phyloP scores from a whole-genome alignment of 2,888 invertebrate species.

The Willowsia nigromaculata region DNA sequence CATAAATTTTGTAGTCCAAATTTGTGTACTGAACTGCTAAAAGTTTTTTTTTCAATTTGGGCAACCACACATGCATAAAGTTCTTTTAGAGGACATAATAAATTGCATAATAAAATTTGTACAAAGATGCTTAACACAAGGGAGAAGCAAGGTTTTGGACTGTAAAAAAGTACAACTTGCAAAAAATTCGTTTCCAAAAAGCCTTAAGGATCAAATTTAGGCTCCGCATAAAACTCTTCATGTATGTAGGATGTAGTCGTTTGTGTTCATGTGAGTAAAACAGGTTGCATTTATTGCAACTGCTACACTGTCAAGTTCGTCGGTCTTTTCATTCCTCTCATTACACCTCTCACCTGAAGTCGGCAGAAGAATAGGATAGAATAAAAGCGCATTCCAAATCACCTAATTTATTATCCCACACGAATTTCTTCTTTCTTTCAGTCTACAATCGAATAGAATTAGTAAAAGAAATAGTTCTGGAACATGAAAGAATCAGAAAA shows the following conservation, averaged over 20 bases:
- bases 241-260: too few species aligned
- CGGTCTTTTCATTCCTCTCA: neutral
- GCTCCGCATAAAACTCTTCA: too few species aligned
- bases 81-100: neutral
- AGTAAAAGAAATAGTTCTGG: too few species aligned
- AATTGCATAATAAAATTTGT: neutral
- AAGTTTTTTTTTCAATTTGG: too few species aligned
- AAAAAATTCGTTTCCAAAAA: too few species aligned
- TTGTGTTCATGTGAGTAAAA: too few species aligned
- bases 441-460: too few species aligned
- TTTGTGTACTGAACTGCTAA: neutral
- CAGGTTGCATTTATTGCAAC: too few species aligned
- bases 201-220: too few species aligned
- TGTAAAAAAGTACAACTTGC: too few species aligned
- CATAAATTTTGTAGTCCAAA: neutral
- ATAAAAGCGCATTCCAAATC: neutral
- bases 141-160: too few species aligned
- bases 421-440: neutral
- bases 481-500: neutral
- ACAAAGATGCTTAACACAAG: neutral
- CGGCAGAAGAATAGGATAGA: neutral
- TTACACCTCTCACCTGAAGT: neutral
- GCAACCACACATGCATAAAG: too few species aligned
- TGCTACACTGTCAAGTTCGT: conserved; percentile 19
- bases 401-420: conserved; percentile 13